Conservation (phyloP, 2,888 invertebrate species). For the Empis livida region DNA sequence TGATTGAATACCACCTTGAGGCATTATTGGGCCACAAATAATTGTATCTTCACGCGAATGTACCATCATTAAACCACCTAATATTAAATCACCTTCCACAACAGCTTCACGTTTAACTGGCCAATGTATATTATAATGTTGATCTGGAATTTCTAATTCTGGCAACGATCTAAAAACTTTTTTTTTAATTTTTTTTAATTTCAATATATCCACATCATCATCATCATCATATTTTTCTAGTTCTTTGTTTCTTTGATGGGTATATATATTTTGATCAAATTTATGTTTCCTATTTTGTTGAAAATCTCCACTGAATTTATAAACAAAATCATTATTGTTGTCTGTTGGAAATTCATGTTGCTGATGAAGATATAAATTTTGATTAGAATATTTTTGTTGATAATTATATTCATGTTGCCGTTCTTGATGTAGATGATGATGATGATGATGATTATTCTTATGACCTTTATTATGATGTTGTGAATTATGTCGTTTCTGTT, state of each 20-base stretch:
- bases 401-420: background rate
- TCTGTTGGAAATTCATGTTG: too few relatives aligned
- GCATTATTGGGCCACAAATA: slow-evolving; percentile 80
- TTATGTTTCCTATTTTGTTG: too few relatives aligned
- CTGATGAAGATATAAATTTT: background rate
- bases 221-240: background rate
- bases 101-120: slow-evolving; percentile 67
- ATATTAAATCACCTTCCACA: slow-evolving; percentile 69
- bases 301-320: background rate
- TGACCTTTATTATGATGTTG: background rate
- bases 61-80: slow-evolving; percentile 88
- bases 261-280: background rate
- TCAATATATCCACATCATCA: slow-evolving; percentile 12
- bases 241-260: background rate
- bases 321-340: background rate
- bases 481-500: background rate
- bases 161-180: slow-evolving; percentile 29
- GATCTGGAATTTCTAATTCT: slow-evolving; percentile 16
- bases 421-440: background rate
- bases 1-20: slow-evolving; percentile 74
- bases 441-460: background rate
- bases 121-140: slow-evolving; percentile 39
- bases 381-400: background rate
- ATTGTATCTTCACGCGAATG: slow-evolving; percentile 69
- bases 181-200: slow-evolving; percentile 8